phyloP scores from a whole-genome alignment of 2,797 vertebrate genomes.

The Falco concolor region DNA sequence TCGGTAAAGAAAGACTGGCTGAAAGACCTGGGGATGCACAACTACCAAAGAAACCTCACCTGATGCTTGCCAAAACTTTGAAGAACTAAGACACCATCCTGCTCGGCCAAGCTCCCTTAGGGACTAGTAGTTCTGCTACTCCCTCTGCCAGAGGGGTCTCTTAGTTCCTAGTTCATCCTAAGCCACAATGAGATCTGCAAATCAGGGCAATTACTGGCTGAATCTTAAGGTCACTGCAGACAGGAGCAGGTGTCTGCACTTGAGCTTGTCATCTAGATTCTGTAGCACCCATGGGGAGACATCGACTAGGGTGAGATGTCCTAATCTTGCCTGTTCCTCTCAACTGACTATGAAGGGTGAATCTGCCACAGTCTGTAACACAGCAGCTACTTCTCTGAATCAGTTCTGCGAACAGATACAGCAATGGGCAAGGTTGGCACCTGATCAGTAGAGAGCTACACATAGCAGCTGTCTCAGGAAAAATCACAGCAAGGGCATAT shows the following conservation, averaged over 20 bases:
- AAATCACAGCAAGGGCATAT: neutral
- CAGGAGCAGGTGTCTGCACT: rapidly evolving
- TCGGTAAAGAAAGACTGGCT: neutral
- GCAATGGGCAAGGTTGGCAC: neutral
- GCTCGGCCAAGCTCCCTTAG: neutral
- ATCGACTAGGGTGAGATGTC: neutral
- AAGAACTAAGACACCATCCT: neutral
- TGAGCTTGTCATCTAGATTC: neutral
- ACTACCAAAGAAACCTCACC: neutral
- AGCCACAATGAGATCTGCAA: neutral
- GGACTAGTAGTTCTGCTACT: neutral
- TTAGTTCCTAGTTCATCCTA: neutral
- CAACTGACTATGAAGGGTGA: neutral
- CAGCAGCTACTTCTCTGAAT: neutral
- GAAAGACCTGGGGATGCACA: neutral
- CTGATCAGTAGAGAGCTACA: neutral
- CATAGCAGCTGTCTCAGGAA: neutral
- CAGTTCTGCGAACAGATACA: neutral
- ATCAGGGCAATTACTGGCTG: neutral
- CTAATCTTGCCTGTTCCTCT: neutral
- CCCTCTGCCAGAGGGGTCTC: neutral
- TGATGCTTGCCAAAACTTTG: neutral
- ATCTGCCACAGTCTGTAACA: neutral
- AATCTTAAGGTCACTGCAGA: neutral
- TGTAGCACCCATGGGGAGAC: neutral